phyloP scores from a whole-genome alignment of 2,113 vertebrate species.

The Mastomys coucha region DNA sequence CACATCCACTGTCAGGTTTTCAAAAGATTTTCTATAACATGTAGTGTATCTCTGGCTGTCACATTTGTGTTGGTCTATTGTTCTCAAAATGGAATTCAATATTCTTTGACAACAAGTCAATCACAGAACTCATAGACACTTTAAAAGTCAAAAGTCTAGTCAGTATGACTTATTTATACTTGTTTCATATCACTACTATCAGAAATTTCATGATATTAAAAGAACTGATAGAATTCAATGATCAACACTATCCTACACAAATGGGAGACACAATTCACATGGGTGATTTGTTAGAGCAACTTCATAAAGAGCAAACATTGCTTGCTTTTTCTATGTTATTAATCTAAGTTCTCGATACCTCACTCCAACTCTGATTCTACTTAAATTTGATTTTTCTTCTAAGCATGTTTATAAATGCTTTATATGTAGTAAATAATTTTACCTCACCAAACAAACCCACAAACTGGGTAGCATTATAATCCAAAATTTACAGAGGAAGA shows the following conservation, averaged over 20 bases:
- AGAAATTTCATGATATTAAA: background rate
- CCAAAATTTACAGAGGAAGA: conserved; percentile 37
- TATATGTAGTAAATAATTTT: conserved; percentile 39
- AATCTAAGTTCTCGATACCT: conserved; percentile 19
- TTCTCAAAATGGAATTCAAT: background rate
- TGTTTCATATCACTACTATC: background rate
- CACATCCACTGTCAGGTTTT: background rate
- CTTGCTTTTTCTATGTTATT: background rate
- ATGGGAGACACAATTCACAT: background rate
- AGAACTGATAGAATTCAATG: background rate
- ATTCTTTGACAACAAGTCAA: background rate
- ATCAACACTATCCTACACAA: background rate
- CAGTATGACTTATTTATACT: background rate
- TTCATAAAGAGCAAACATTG: background rate
- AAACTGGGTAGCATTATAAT: conserved; percentile 10
- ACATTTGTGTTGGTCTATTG: background rate
- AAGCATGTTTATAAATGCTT: conserved; percentile 19
- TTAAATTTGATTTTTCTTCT: background rate
- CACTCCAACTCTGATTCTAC: conserved; percentile 2
- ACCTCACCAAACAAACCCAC: background rate
- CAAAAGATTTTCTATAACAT: conserved; percentile 12
- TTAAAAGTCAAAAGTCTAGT: conserved; percentile 6
- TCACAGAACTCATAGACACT: background rate
- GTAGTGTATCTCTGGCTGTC: background rate
- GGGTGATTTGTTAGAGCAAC: background rate